Evolutionary conservation across 2,797 vertebrate species (phyloP).

Genomic region (Dendrocincla tyrannina): DNA sequence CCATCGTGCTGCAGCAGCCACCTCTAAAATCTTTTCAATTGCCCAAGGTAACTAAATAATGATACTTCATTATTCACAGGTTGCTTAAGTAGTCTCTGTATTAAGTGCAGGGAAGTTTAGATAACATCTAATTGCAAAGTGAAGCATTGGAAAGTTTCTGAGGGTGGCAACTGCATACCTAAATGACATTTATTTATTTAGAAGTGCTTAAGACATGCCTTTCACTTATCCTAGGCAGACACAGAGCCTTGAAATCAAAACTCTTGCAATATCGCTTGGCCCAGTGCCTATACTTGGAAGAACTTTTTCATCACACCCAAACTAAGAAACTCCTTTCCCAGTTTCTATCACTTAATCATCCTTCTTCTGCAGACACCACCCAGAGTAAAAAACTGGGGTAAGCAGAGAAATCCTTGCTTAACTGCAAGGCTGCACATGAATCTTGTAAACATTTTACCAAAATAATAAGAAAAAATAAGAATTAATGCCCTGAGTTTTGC

Average conservation of each 20-base stretch:
- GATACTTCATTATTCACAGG: slow-evolving; percentile 3
- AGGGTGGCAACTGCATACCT: slow-evolving; percentile 58
- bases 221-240: slow-evolving; percentile 45
- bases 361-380: slow-evolving; percentile 21
- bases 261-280: slow-evolving; percentile 41
- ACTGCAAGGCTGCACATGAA: background rate
- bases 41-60: slow-evolving; percentile 3
- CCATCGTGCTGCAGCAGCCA: background rate
- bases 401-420: background rate
- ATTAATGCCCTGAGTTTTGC: background rate
- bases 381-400: slow-evolving; percentile 10
- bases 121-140: slow-evolving; percentile 58
- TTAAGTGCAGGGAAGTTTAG: slow-evolving; percentile 38
- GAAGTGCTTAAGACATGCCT: slow-evolving; percentile 49
- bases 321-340: slow-evolving; percentile 31
- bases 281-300: slow-evolving; percentile 43
- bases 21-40: slow-evolving; percentile 5
- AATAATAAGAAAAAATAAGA: background rate
- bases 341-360: slow-evolving; percentile 53
- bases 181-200: slow-evolving; percentile 64
- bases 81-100: slow-evolving; percentile 35
- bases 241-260: slow-evolving; percentile 46
- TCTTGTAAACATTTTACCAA: background rate
- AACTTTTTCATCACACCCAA: slow-evolving; percentile 55
- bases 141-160: slow-evolving; percentile 45